These are phyloP conservation scores for Palloptera scutellata DNA, from an alignment of 2,888 invertebrate genomes.

Conservation along the genomic window DNA sequence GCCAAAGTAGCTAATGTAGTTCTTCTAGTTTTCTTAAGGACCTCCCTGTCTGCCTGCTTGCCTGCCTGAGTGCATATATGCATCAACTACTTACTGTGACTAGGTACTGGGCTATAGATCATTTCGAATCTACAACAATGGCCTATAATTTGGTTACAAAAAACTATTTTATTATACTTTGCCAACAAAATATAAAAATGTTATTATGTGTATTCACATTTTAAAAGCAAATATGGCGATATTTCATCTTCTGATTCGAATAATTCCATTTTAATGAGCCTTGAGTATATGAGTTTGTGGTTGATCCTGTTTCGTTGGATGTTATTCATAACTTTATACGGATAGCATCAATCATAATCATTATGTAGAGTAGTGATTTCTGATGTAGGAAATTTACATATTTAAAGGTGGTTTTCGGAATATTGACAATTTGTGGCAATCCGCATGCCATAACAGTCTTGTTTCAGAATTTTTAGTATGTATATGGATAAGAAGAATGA, in stretches of 20 bases:
- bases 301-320: not conserved
- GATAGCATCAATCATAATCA: conserved; percentile 15
- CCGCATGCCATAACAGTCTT: no score
- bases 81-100: conserved; percentile 22
- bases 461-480: no score
- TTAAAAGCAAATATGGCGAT: not conserved
- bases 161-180: conserved; percentile 41
- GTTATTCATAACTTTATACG: not conserved
- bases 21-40: conserved; percentile 25
- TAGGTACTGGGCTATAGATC: no score
- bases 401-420: no score
- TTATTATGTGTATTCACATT: conserved; percentile 46
- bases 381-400: not conserved
- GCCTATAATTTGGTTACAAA: no score
- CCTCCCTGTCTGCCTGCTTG: conserved; percentile 35
- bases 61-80: conserved; percentile 44
- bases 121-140: no score
- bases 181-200: conserved; percentile 57
- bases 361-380: not conserved
- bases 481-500: no score
- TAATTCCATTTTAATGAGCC: conserved; percentile 8
- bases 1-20: not conserved
- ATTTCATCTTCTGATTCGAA: not conserved
- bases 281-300: not conserved
- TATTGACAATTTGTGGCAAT: no score